A percentile compares a stretch with the other conserved stretches of the same genome.
These are phyloP conservation scores for Mirounga angustirostris DNA, from an alignment of 2,113 vertebrate genomes.

Conservation along the genomic window DNA sequence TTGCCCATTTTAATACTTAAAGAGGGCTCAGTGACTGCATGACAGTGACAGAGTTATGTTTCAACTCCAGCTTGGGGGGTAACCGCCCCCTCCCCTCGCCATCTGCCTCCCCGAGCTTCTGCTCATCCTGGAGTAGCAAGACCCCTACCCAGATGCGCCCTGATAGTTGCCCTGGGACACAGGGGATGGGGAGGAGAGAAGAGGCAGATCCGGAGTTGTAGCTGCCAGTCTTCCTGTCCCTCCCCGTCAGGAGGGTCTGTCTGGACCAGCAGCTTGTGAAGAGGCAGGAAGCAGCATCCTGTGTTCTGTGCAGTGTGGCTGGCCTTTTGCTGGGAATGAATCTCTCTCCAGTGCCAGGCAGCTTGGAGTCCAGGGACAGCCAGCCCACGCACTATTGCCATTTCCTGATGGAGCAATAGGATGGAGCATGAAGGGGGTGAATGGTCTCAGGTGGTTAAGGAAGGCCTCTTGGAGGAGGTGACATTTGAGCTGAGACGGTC, in stretches of 20 bases:
- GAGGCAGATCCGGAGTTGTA: background rate
- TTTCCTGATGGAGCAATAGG: background rate
- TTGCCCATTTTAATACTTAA: background rate
- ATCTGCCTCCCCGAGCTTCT: background rate
- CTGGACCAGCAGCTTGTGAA: background rate
- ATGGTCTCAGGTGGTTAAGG: background rate
- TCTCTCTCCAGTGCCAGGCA: background rate
- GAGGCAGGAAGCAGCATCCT: background rate
- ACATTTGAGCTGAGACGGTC: background rate
- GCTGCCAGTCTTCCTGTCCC: background rate
- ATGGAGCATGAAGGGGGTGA: too few species aligned
- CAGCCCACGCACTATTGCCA: fast-evolving
- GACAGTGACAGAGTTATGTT: background rate
- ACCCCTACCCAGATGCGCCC: too few species aligned
- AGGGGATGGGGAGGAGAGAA: background rate
- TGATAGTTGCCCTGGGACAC: background rate
- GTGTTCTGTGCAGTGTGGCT: fast-evolving
- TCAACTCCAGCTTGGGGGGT: too few species aligned
- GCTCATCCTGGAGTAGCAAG: background rate
- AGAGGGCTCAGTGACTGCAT: too few species aligned
- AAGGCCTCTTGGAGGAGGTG: background rate
- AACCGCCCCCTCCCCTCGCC: background rate
- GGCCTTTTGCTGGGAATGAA: background rate
- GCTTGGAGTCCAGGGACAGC: background rate
- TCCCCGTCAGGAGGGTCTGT: background rate